phyloP scores from a whole-genome alignment of 2,888 invertebrate genomes.

The Protophormia terraenovae region DNA sequence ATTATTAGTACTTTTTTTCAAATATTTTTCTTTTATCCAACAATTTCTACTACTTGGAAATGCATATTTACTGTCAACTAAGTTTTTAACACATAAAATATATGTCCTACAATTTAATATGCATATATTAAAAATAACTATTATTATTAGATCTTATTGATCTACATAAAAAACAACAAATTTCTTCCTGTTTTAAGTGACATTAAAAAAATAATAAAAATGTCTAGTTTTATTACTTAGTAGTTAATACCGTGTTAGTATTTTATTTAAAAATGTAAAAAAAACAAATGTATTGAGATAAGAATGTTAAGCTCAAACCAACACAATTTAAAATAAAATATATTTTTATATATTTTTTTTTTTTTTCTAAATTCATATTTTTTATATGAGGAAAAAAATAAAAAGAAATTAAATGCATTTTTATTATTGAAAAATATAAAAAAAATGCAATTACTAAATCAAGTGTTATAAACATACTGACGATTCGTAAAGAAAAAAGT shows the following conservation, averaged over 20 bases:
- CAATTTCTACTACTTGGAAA: slow-evolving; percentile 20
- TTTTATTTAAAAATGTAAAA: background rate
- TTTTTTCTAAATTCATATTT: background rate
- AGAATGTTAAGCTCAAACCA: slow-evolving; percentile 6
- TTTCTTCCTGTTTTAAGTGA: slow-evolving; percentile 42
- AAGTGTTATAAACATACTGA: background rate
- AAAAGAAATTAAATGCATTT: slow-evolving; percentile 16
- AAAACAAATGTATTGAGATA: background rate
- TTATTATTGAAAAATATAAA: slow-evolving; percentile 21
- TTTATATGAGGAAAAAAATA: background rate
- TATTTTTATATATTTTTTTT: background rate
- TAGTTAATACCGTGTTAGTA: too few species aligned
- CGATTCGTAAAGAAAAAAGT: slow-evolving; percentile 6
- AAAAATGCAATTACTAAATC: slow-evolving; percentile 51
- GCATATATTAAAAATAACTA: background rate
- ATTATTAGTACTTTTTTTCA: background rate
- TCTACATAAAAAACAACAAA: slow-evolving; percentile 1
- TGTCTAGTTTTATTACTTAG: background rate
- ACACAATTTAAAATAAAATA: slow-evolving; percentile 23
- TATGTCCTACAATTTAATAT: background rate
- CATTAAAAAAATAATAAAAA: background rate
- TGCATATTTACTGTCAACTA: slow-evolving; percentile 1
- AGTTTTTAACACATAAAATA: background rate
- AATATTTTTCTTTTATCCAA: background rate
- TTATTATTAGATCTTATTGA: background rate